phyloP scores from a whole-genome alignment of 2,888 invertebrate genomes.

The Cyclophora albipunctata region DNA sequence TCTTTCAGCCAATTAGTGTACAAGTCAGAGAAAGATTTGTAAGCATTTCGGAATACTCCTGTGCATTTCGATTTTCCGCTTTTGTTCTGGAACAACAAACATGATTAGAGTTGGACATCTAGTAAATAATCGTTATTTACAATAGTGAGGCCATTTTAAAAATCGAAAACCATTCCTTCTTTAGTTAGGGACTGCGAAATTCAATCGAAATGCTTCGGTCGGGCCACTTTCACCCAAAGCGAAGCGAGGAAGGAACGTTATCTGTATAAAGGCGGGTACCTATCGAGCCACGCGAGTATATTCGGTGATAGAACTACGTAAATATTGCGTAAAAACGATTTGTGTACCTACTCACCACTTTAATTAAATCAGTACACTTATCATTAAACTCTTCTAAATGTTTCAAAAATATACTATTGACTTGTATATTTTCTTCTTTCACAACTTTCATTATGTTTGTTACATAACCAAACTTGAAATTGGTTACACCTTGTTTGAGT shows the following conservation, averaged over 20 bases:
- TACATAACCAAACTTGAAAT: constrained; percentile 79
- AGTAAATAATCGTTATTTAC: too few relatives aligned
- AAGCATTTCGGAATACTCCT: constrained; percentile 51
- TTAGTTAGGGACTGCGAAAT: too few relatives aligned
- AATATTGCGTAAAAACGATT: constrained; percentile 4
- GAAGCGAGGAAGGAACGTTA: too few relatives aligned
- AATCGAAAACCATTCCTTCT: too few relatives aligned
- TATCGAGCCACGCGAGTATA: too few relatives aligned
- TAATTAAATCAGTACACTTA: constrained; percentile 67
- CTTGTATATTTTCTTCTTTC: constrained; percentile 75
- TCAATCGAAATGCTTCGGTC: too few relatives aligned
- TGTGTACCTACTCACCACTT: constrained; percentile 20
- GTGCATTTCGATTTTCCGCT: constrained; percentile 24
- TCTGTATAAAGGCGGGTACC: too few relatives aligned
- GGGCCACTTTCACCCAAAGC: too few relatives aligned
- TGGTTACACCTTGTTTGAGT: constrained; percentile 77
- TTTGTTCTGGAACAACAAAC: constrained; percentile 40
- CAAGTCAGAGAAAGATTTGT: constrained; percentile 39
- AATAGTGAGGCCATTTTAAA: too few relatives aligned
- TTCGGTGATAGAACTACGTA: too few relatives aligned
- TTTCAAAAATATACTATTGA: constrained; percentile 77
- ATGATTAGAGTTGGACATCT: too few relatives aligned
- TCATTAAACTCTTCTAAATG: constrained; percentile 78
- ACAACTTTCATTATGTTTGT: constrained; percentile 80
- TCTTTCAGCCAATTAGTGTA: constrained; percentile 54